phyloP scores from a whole-genome alignment of 2,888 invertebrate species.

The Eilema depressum region DNA sequence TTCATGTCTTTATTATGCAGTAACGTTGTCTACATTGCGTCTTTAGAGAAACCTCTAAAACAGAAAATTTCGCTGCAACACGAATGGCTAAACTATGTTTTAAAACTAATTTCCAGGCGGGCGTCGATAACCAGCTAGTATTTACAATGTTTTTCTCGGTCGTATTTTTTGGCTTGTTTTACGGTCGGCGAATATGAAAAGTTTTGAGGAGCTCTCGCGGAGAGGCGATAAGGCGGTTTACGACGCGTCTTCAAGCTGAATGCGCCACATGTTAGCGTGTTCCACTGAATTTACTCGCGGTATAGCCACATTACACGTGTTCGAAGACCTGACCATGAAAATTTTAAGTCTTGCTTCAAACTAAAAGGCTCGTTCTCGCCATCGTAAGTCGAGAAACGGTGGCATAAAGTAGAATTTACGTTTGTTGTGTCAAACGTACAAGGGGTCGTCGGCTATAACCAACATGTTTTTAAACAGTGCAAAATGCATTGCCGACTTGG shows the following conservation, averaged over 20 bases:
- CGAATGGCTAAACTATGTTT: slow-evolving; percentile 80
- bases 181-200: slow-evolving; percentile 86
- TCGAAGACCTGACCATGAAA: slow-evolving; percentile 83
- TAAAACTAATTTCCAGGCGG: slow-evolving; percentile 79
- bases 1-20: slow-evolving; percentile 10
- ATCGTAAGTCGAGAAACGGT: slow-evolving; percentile 53
- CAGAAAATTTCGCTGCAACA: slow-evolving; percentile 72
- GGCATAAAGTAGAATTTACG: slow-evolving; percentile 53
- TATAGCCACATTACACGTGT: slow-evolving; percentile 82
- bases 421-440: slow-evolving; percentile 59
- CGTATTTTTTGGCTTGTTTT: slow-evolving; percentile 86
- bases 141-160: slow-evolving; percentile 86
- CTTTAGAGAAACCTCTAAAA: slow-evolving; percentile 18
- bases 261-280: slow-evolving; percentile 81
- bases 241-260: slow-evolving; percentile 84
- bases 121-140: slow-evolving; percentile 80
- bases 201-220: slow-evolving; percentile 82
- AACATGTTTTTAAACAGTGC: slow-evolving; percentile 70
- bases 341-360: slow-evolving; percentile 77
- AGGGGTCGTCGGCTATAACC: slow-evolving; percentile 61
- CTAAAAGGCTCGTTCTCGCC: slow-evolving; percentile 65
- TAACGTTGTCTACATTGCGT: not conserved
- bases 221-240: slow-evolving; percentile 85
- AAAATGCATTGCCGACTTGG: slow-evolving; percentile 68
- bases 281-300: slow-evolving; percentile 75